Evolutionary conservation across 2,888 invertebrate genomes (phyloP).

Genomic region (Branchellion lobata): DNA sequence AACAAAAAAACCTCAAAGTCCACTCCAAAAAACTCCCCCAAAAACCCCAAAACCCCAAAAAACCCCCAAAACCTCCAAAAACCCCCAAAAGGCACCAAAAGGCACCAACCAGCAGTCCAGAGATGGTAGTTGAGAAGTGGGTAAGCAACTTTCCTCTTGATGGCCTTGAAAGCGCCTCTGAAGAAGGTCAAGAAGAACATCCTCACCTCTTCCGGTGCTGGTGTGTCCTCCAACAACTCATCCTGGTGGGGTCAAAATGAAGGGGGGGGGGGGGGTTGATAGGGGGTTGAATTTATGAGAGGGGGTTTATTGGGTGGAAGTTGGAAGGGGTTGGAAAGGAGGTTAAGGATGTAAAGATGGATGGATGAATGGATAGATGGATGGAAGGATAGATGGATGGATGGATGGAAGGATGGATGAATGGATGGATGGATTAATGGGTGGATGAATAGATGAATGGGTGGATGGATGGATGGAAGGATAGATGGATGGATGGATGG

Average conservation of each 20-base stretch:
- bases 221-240: constrained; percentile 49
- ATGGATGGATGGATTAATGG: neutral
- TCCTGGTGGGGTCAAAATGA: constrained; percentile 48
- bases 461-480: no score
- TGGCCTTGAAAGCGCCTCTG: constrained; percentile 73
- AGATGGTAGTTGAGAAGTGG: constrained; percentile 68
- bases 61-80: neutral
- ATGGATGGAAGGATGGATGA: neutral
- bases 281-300: no score
- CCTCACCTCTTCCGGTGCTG: constrained; percentile 58
- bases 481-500: no score
- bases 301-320: no score
- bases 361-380: neutral
- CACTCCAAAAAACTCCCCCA: neutral
- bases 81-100: no score
- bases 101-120: constrained; percentile 61
- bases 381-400: neutral
- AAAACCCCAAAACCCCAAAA: neutral
- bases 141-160: constrained; percentile 78
- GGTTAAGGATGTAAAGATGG: neutral
- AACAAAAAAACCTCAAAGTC: constrained; percentile 8
- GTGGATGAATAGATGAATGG: neutral
- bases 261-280: no score
- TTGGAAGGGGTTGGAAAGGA: no score
- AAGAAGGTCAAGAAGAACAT: constrained; percentile 75